Base-by-base conservation (phyloP, 2,888 invertebrate species). In the Polydrusus pterygomalis region DNA sequence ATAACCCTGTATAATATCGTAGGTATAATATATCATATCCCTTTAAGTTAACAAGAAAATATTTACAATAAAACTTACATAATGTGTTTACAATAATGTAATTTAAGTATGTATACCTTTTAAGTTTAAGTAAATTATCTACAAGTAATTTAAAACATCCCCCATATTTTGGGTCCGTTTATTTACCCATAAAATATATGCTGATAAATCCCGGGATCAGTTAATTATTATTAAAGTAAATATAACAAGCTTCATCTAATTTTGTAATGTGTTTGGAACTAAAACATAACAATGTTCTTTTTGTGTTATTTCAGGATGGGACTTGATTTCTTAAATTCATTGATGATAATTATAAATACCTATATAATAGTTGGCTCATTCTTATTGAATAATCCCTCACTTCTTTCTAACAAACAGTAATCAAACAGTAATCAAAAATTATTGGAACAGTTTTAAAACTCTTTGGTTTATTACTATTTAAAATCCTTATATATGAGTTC, bases 191-290 rank as follows among this genome's bases (percentile, higher is more conserved):
- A 47, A 47, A 47, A 51, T 51, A 25, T 51, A 51, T 51, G 51
- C 51, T 51, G 10, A 51, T 20, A 25, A 18, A n/a, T 11, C 20
- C 2, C 11, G 9, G 51, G 51, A 20, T 18, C 6, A 20, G 51
- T 18, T 20, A 51, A 51, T 18, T 51, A 51, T 20, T 51, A 51
- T 13, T 51, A 51, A 51, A 51, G 20, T 51, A 20, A 51, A 51
- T 11, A 54, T n/a, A 54, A 54, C 25, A 25, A 54, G 25, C 20
- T n/a, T n/a, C 13, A 54, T 54, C 25, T 54, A 11, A 54, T 54
- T 54, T 25, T 54, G 13, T 54, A 54, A 54, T 54, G 8, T 54
- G 25, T 47, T 47, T 17, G 5, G 47, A 17, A 47, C 47, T 8
- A 1, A 47, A 47, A 17, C 17, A 17, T 47, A 17, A 47, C 2